Conservation (phyloP, 2,888 invertebrate genomes). For the Caenorhabditis zanzibari region DNA sequence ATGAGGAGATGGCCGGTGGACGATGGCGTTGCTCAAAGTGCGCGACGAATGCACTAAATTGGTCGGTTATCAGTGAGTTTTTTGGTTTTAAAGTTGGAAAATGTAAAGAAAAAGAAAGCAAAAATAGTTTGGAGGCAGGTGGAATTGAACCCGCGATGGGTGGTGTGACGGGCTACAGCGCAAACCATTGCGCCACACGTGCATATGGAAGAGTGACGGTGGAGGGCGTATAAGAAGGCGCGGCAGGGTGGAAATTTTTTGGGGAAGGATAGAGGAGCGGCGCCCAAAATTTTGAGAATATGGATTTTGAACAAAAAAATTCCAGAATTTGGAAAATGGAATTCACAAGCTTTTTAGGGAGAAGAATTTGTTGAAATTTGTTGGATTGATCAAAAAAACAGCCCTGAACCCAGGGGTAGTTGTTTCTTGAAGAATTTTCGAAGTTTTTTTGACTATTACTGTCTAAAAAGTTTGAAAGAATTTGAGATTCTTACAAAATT, state of each 20-base stretch:
- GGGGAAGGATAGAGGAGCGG: background rate
- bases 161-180: background rate
- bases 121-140: background rate
- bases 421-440: no score
- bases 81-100: slow-evolving; percentile 2
- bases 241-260: background rate
- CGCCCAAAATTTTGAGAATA: background rate
- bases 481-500: no score
- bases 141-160: background rate
- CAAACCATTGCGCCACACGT: background rate
- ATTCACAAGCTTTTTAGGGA: no score
- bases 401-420: no score
- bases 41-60: slow-evolving; percentile 77
- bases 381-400: no score
- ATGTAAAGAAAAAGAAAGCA: background rate
- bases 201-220: background rate
- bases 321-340: no score
- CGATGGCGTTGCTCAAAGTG: slow-evolving; percentile 70
- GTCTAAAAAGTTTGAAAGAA: no score
- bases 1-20: slow-evolving; percentile 30
- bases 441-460: no score
- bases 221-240: background rate
- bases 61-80: slow-evolving; percentile 74
- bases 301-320: no score
- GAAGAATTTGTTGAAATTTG: no score